Evolutionary conservation across 2,797 vertebrate species (phyloP), one percentile per base, ranked within the genome.

Genomic region (Phalloptychus januarius): DNA sequence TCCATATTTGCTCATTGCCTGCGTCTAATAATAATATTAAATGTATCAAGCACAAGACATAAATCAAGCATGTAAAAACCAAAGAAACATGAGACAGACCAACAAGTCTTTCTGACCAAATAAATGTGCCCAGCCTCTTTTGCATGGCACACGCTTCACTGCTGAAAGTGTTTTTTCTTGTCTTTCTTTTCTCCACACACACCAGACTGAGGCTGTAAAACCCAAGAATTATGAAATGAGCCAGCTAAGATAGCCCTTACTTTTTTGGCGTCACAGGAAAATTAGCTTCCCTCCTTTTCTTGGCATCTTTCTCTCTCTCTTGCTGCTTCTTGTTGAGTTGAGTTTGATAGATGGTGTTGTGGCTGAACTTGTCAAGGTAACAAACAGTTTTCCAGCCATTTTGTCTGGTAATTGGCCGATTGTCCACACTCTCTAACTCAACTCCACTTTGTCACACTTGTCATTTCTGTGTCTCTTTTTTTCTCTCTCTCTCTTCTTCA

Each of bases 301-400:
- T 52, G 48, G 15, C 33, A 58, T 38, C n/a, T 77, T 69, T 69
- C 70, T 75, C 54, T 72, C 73, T 80, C 72, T 75, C 77, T 74
- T 52, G 33, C 65, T 50, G 18, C 31, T 80, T 71, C 77, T 48
- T 80, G 76, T 83, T 33, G 82, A 80, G 78, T 80, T 77, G 81
- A 81, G 83, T 80, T 88, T 94, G 93, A 95, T 89, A 82, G 88
- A 93, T 92, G 86, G 69, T 91, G 93, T 91, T 94, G 91, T 94
- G 93, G 93, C 92, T 90, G 88, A 83, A 93, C 79, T 76, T 77
- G 76, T 87, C 85, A 84, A 81, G 83, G 88, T 80, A 76, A 82
- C 81, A 75, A 84, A 81, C 83, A 79, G 81, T 79, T 70, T 38
- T 83, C 76, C 84, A 61, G 61, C 75, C 71, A 74, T 71, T 50